Evolutionary conservation across 37 sponge, comb jelly and placozoan genomes (phyloP).

Genomic region (Mnemiopsis leidyi): DNA sequence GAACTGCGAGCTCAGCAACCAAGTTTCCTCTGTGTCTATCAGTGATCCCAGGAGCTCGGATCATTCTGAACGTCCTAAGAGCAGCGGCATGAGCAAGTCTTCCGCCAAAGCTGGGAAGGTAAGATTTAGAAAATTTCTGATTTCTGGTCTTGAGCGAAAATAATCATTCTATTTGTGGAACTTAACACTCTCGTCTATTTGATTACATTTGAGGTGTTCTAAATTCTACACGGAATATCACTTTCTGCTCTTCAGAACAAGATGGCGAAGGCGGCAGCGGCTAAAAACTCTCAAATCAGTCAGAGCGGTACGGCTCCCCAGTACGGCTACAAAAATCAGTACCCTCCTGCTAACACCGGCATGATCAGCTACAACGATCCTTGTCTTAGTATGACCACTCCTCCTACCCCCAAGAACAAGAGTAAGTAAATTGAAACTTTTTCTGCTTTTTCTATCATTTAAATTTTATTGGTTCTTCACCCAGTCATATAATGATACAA

Average conservation of each 20-base stretch:
- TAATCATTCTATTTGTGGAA: too few species aligned
- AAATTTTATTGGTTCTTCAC: too few species aligned
- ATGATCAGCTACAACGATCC: conserved; percentile 19
- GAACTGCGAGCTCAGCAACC: conserved; percentile 50
- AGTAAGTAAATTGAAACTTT: too few species aligned
- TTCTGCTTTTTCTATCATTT: too few species aligned
- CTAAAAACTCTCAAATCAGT: not conserved
- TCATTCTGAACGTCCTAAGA: not conserved
- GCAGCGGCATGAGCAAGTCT: conserved; percentile 3
- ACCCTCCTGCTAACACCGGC: not conserved
- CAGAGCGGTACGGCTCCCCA: not conserved
- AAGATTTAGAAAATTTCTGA: too few species aligned
- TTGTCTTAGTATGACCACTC: not conserved
- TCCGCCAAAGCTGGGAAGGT: conserved; percentile 9
- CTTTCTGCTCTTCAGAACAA: not conserved
- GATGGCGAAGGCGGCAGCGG: not conserved
- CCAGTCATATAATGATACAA: too few species aligned
- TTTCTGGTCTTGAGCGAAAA: too few species aligned
- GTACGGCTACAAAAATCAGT: not conserved
- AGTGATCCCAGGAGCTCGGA: not conserved
- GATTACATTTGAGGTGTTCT: too few species aligned
- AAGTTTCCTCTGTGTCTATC: not conserved
- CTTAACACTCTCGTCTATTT: too few species aligned
- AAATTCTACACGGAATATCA: not conserved
- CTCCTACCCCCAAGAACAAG: not conserved